A percentile compares a stretch with the other conserved stretches of the same genome.
phyloP scores from a whole-genome alignment of 2,888 invertebrate species.

The Nymphalis urticae region DNA sequence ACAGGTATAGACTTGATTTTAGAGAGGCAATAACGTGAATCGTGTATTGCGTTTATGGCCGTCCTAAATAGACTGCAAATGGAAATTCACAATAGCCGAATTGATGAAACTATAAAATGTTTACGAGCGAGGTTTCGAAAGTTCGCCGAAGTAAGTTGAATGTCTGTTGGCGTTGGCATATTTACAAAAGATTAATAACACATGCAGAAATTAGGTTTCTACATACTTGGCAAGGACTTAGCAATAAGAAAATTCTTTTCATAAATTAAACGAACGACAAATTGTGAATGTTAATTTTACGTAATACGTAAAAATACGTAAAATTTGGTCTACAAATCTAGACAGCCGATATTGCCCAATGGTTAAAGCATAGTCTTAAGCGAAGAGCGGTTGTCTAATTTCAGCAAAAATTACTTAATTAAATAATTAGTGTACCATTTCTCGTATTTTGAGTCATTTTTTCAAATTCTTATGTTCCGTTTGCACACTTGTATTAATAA shows the following conservation, averaged over 20 bases:
- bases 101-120: slow-evolving; percentile 60
- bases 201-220: slow-evolving; percentile 19
- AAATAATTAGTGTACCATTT: too few relatives aligned
- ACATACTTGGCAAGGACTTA: slow-evolving; percentile 21
- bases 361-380: background rate
- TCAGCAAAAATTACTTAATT: too few relatives aligned
- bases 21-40: slow-evolving; percentile 22
- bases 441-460: too few relatives aligned
- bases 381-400: too few relatives aligned
- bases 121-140: slow-evolving; percentile 61
- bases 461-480: too few relatives aligned
- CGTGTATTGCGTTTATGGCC: slow-evolving; percentile 43
- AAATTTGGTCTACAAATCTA: background rate
- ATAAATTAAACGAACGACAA: slow-evolving; percentile 8
- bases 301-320: background rate
- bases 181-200: slow-evolving; percentile 21
- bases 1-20: background rate
- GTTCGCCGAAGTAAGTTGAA: slow-evolving; percentile 38
- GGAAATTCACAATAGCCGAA: slow-evolving; percentile 54
- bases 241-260: background rate
- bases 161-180: slow-evolving; percentile 23
- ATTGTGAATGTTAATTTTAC: slow-evolving; percentile 7
- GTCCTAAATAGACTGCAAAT: slow-evolving; percentile 52
- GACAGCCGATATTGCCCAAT: background rate
- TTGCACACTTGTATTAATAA: too few relatives aligned